A percentile compares a stretch with the other conserved stretches of the same genome.
Evolutionary conservation across 2,797 vertebrate species (phyloP).

Genomic region (Schizothorax lantsangensis): DNA sequence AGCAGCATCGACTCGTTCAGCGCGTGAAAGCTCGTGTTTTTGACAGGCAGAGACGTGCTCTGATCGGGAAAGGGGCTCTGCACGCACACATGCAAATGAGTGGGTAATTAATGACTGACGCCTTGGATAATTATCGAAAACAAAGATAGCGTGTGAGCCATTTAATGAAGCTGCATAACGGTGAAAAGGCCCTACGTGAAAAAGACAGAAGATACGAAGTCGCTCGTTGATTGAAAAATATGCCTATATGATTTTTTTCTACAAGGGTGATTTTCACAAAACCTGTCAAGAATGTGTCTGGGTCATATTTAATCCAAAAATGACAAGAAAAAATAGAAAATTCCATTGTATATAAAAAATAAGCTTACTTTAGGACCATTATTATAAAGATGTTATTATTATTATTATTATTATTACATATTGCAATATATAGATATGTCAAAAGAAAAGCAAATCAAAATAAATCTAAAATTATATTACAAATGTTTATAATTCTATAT

Average conservation of each 20-base stretch:
- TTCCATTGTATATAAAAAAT: no score
- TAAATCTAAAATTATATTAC: background rate
- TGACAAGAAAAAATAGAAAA: background rate
- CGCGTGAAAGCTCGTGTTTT: background rate
- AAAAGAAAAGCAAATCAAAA: background rate
- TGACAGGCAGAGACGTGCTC: background rate
- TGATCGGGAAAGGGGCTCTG: conserved; percentile 52
- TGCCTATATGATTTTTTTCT: background rate
- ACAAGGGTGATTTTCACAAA: background rate
- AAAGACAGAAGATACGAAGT: background rate
- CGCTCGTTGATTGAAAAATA: background rate
- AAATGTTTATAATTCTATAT: background rate
- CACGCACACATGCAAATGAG: conserved; percentile 63
- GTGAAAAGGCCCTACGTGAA: background rate
- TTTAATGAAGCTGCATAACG: conserved; percentile 19
- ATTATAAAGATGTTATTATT: no score
- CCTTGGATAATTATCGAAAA: conserved; percentile 80
- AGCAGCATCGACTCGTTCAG: background rate
- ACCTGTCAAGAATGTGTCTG: background rate
- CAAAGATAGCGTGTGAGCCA: conserved; percentile 72
- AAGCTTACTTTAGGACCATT: background rate
- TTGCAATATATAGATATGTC: background rate
- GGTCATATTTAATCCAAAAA: background rate
- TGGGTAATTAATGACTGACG: conserved; percentile 74
- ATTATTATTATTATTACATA: no score